Evolutionary conservation across 1,140 invertebrate species (phyloP), one percentile per base, ranked within the genome.

Genomic region (Eriosoma lanigerum): DNA sequence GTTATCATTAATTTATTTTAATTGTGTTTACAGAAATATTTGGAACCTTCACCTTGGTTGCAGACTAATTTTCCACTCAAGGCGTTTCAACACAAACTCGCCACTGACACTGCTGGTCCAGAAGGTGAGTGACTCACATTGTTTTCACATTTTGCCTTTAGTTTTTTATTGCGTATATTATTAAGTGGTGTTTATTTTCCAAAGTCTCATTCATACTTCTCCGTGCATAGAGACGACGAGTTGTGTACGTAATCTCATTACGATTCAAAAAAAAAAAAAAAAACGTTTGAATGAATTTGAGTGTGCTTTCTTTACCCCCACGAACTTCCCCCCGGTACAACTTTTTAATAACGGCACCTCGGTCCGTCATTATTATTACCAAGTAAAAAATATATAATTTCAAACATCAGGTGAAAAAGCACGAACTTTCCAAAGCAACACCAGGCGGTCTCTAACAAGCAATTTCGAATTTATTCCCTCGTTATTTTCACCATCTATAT

Each of bases 291-390:
- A 78, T n/a, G 56, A 60, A 78, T 62, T 62, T 78, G 56, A 78
- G 75, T 62, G 60, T 62, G 19, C 73, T 56, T 58, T 76, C n/a
- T n/a, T 29, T 38, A 24, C 72, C 52, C n/a, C 72, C 52, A 0
- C 29, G 44, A 17, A 75, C 19, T 44, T 19, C 9, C 12, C 56
- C 12, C 75, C 17, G n/a, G 26, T 38, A n/a, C 24, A 78, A 78
- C 75, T 78, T 78, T 78, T 78, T 78, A 78, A 78, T 78, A 78
- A 78, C 38, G 38, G 54, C 75, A 78, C 75, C 75, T 78, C 56
- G 56, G 56, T 38, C 52, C 75, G 50, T 78, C 50, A 60, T 78
- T 78, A 78, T 78, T 78, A 78, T 78, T 26, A 78, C 38, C 24
- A 58, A 19, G 56, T 12, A 38, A 62, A 78, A 60, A 72, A 50